Base-by-base conservation (phyloP, 2,797 vertebrate genomes). In the Thaleichthys pacificus region DNA sequence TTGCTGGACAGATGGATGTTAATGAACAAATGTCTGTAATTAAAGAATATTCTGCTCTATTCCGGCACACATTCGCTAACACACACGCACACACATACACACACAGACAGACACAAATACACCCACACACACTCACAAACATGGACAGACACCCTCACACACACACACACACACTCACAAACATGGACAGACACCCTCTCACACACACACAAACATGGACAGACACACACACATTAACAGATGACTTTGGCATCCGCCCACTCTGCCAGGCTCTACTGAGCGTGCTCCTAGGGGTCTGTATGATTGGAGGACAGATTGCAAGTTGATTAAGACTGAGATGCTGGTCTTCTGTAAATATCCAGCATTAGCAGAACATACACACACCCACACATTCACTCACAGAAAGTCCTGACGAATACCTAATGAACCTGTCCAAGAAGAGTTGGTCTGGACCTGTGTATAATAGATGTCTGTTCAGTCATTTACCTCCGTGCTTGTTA, bases 21-120 rank as follows among this genome's bases (percentile, higher is more conserved):
- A 74, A 85, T 81, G 58, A 74, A 82, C 54, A 77, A 72, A 69
- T 74, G 60, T 68, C 63, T 71, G 61, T 73, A 76, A 82, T 76
- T 80, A 80, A 80, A 64, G 77, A 77, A 79, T 80, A 26, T 58
- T 70, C 56, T 66, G 70, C 70, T 54, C 28, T 38, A 54, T 3
- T 5, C 19, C 51, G 3, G 51, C 22, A 51, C 26, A 42, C 14
- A 58, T 35, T 47, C 6, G 11, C 65, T n/a, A 42, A 64, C 28
- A 54, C 66, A 57, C 60, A 54, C 66, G 42, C 60, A 54, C 28
- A 69, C 66, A 72, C 49, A 62, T 21, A 64, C 51, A 42, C 22
- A 42, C 61, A 75, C 68, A 65, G 21, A 70, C 68, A 61, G 24
- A 24, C 24, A 24, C 24, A 24, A 24, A 24, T 24, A 24, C 24